Evolutionary conservation across 2,113 vertebrate species (phyloP).

Genomic region (Megaceryle torquata): DNA sequence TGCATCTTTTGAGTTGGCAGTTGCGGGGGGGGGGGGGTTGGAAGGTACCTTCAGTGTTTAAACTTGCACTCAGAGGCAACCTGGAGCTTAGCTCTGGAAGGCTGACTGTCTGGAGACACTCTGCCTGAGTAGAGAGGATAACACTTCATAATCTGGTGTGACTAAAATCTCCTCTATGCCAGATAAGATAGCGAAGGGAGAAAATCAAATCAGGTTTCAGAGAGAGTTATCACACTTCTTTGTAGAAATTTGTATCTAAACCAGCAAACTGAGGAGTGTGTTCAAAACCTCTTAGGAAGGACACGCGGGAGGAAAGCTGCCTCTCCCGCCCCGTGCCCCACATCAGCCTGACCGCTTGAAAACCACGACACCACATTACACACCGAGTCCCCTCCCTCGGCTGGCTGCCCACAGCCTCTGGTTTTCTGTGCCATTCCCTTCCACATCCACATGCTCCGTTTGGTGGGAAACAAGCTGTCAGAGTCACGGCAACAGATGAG

Average conservation of each 20-base stretch:
- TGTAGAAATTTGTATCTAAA: constrained; percentile 24
- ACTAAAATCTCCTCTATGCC: constrained; percentile 17
- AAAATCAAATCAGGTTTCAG: constrained; percentile 52
- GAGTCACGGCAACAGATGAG: fast-evolving
- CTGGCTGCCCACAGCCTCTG: not conserved
- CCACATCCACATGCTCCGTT: fast-evolving
- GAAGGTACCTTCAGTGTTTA: not conserved
- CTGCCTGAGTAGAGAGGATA: constrained; percentile 13
- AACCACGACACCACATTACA: fast-evolving
- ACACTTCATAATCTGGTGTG: constrained; percentile 22
- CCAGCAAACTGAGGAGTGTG: not conserved
- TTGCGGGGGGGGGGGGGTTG: fast-evolving
- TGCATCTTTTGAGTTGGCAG: not conserved
- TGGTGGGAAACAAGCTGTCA: not conserved
- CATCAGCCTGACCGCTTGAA: not conserved
- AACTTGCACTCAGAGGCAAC: not conserved
- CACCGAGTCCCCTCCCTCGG: fast-evolving
- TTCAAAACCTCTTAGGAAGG: not conserved
- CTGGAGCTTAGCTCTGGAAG: constrained; percentile 15
- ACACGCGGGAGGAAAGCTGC: not conserved
- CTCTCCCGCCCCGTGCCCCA: fast-evolving
- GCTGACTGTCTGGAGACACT: not conserved
- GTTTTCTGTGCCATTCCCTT: not conserved
- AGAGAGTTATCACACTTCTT: constrained; percentile 19
- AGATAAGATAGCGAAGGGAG: not conserved